These are phyloP conservation scores for Listronotus bonariensis DNA, from an alignment of 1,140 invertebrate species.

Conservation along the genomic window DNA sequence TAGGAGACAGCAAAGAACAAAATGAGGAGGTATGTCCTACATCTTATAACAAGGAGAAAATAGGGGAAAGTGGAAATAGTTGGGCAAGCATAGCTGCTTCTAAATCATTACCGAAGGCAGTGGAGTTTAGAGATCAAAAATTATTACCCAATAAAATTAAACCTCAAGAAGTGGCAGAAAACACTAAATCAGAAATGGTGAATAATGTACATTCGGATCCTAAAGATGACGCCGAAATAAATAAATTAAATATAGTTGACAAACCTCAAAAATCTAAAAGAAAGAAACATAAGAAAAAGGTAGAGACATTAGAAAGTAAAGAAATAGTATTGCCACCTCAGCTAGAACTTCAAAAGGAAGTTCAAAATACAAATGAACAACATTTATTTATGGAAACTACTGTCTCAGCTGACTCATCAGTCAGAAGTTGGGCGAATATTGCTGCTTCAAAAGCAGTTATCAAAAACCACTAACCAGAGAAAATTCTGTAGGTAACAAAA, in stretches of 20 bases:
- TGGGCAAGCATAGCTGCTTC: too few species aligned
- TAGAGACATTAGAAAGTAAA: background rate
- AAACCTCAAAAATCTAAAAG: background rate
- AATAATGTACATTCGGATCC: too few species aligned
- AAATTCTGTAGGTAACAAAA: background rate
- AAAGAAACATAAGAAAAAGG: constrained; percentile 13
- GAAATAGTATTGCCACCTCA: background rate
- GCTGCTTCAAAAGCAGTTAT: background rate
- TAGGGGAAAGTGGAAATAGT: too few species aligned
- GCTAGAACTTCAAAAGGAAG: too few species aligned
- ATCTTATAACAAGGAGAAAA: too few species aligned
- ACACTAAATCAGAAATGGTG: too few species aligned
- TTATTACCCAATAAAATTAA: too few species aligned
- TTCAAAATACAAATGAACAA: background rate
- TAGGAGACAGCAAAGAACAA: too few species aligned
- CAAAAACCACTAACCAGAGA: background rate
- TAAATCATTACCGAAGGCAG: too few species aligned
- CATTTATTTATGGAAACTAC: constrained; percentile 1
- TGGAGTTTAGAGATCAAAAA: too few species aligned
- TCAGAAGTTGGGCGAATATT: constrained; percentile 1
- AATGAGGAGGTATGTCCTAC: too few species aligned
- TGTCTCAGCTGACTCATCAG: background rate
- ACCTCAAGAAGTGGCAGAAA: too few species aligned
- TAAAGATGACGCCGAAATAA: background rate
- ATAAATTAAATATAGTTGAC: background rate